Evolutionary conservation across 2,113 vertebrate species (phyloP).

Genomic region (Lepisosteus osseus): DNA sequence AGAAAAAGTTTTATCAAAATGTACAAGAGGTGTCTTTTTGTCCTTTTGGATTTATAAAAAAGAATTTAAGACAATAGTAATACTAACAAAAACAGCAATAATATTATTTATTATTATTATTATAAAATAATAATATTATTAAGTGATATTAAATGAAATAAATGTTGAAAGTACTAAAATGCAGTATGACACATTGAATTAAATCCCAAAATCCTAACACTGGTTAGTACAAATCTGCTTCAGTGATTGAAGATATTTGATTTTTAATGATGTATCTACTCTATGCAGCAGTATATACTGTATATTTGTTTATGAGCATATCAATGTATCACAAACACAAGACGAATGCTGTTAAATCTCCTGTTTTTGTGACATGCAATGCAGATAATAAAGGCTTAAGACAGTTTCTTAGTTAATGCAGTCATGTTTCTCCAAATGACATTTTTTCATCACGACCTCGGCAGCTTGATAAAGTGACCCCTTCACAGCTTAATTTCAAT

Average conservation of each 20-base stretch:
- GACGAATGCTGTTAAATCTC: conserved; percentile 3
- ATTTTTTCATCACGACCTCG: neutral
- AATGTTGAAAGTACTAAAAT: too few species aligned
- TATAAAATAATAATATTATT: too few species aligned
- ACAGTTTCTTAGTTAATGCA: conserved; percentile 16
- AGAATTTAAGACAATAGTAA: too few species aligned
- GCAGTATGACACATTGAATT: too few species aligned
- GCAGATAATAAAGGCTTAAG: conserved; percentile 16
- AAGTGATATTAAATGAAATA: too few species aligned
- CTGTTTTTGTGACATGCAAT: conserved; percentile 1
- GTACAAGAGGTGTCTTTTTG: too few species aligned
- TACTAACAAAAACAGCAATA: too few species aligned
- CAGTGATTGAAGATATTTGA: neutral
- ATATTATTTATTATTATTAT: too few species aligned
- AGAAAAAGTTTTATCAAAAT: too few species aligned
- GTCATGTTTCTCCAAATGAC: conserved; percentile 9
- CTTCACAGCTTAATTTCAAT: neutral
- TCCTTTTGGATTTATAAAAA: too few species aligned
- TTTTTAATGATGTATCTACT: neutral
- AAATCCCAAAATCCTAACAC: neutral
- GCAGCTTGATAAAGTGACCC: neutral
- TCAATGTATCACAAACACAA: conserved; percentile 3
- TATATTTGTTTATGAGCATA: neutral
- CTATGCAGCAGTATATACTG: conserved; percentile 1
- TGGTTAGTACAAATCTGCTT: neutral